These are phyloP conservation scores for Myotis brandtii DNA, from an alignment of 2,113 vertebrate genomes.

Conservation along the genomic window DNA sequence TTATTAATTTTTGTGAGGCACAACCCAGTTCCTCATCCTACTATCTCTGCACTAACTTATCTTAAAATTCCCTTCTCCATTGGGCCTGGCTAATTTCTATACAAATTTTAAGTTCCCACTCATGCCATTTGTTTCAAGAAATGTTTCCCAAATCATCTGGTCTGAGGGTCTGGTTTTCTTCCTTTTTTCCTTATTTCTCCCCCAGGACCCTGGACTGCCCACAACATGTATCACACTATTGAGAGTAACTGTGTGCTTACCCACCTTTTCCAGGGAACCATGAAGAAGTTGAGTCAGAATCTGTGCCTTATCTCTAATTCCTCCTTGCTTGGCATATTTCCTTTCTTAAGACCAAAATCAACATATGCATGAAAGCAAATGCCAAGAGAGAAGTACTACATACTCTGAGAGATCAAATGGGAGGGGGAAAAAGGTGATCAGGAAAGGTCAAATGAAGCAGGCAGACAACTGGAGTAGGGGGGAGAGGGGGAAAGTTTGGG, in stretches of 20 bases:
- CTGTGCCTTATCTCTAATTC: neutral
- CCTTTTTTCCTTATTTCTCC: neutral
- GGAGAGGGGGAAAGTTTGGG: too few species aligned
- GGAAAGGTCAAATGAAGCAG: neutral
- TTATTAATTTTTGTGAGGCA: neutral
- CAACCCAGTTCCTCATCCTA: neutral
- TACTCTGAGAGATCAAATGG: neutral
- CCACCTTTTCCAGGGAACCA: neutral
- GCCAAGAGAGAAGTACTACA: neutral
- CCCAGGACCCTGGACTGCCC: neutral
- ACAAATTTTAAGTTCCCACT: neutral
- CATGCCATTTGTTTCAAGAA: neutral
- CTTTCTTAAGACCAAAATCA: neutral
- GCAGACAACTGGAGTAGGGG: too few species aligned
- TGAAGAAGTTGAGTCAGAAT: slow-evolving; percentile 10
- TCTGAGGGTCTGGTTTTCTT: neutral
- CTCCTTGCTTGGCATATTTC: neutral
- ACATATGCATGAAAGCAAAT: neutral
- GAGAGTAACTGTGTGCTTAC: neutral
- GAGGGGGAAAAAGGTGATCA: neutral
- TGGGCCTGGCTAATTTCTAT: neutral
- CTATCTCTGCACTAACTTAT: neutral
- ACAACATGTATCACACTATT: neutral
- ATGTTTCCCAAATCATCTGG: neutral
- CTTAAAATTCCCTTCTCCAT: neutral